Conservation (phyloP, 2,888 invertebrate genomes). For the Agapostemon virescens region DNA sequence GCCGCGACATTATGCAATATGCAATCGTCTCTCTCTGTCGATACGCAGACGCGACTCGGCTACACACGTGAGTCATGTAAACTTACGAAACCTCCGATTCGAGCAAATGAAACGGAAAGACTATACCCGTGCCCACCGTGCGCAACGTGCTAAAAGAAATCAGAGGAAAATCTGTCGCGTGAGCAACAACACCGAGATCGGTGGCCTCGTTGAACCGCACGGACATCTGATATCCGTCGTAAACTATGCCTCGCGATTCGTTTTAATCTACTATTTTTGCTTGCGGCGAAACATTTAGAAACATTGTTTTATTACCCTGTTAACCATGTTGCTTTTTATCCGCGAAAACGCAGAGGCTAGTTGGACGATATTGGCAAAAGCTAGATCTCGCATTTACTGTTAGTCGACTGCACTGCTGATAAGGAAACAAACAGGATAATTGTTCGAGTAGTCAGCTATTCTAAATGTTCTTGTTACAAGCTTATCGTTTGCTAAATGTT, state of each 20-base stretch:
- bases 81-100: conserved; percentile 14
- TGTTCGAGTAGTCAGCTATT: not conserved
- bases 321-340: not conserved
- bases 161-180: conserved; percentile 8
- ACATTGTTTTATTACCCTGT: not conserved
- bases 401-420: not conserved
- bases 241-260: not conserved
- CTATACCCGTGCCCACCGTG: not conserved
- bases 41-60: conserved; percentile 17
- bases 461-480: not conserved
- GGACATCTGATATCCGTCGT: not conserved
- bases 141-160: not conserved
- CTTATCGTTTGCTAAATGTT: too few relatives aligned
- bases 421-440: not conserved
- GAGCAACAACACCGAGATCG: not conserved
- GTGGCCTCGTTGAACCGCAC: conserved; percentile 12
- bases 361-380: not conserved
- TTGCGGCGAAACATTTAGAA: not conserved
- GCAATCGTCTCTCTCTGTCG: conserved; percentile 23
- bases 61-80: conserved; percentile 30
- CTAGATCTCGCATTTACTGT: not conserved
- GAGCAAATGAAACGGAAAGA: conserved; percentile 4
- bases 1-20: conserved; percentile 33
- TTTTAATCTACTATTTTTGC: not conserved
- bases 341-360: not conserved